phyloP scores from a whole-genome alignment of 2,888 invertebrate genomes.

The Oligia fasciuncula region DNA sequence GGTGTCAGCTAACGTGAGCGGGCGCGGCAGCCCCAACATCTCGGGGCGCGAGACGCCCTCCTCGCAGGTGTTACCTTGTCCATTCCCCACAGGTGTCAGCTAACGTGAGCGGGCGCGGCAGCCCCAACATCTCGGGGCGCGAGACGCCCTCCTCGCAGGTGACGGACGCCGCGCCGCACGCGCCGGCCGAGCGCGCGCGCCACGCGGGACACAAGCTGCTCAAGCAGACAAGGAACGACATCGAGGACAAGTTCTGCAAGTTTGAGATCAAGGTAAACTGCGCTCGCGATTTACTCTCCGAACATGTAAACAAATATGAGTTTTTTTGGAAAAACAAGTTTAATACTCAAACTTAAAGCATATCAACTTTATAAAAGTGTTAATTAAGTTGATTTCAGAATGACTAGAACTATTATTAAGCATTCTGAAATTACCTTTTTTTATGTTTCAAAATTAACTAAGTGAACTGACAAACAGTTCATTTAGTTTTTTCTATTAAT shows the following conservation, averaged over 20 bases:
- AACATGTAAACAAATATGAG: not conserved
- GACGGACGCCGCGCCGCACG: constrained; percentile 90
- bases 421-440: not conserved
- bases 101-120: constrained; percentile 97
- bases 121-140: constrained; percentile 98
- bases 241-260: constrained; percentile 99
- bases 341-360: not conserved
- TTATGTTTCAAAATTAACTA: too few species aligned
- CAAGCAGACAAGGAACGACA: constrained; percentile 96
- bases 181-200: constrained; percentile 78
- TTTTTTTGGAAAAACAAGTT: not conserved
- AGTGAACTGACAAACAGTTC: too few species aligned
- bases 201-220: constrained; percentile 90
- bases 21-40: too few species aligned
- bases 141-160: constrained; percentile 99
- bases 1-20: too few species aligned
- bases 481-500: too few species aligned
- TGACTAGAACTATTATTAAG: not conserved
- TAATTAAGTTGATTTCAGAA: too few species aligned
- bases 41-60: too few species aligned
- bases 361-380: too few species aligned
- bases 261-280: constrained; percentile 95
- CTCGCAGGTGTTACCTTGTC: not conserved
- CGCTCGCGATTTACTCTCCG: not conserved
- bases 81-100: constrained; percentile 91